Base-by-base conservation (phyloP, 1,140 invertebrate genomes). In the Sitophilus oryzae region DNA sequence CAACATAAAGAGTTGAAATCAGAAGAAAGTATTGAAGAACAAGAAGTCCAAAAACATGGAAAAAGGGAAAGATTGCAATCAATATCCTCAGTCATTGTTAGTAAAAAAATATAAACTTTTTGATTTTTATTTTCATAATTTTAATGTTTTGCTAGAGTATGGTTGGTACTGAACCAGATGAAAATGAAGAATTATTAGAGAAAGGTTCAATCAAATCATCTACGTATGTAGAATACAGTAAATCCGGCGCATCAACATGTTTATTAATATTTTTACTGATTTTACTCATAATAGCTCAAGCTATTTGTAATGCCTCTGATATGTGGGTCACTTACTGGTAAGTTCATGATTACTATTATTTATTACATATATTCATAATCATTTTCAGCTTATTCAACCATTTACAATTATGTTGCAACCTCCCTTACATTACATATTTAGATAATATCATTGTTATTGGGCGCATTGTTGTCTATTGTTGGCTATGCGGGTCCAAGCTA, bases 301-400 rank as follows among this genome's bases (percentile, higher is more conserved):
- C 71, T 1, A 65, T 68, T 9, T 77, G 73, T 5, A 81, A 75
- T 36, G 75, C 74, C 0, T 78, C 75, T 23, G 87, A 91, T 69
- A 86, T 81, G 60, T 89, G 85, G 85, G 71, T 88, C 0, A 80
- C 82, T 14, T 79, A 78, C 48, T 89, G 86, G 88, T 77, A 68
- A 61, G 51, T 54, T 42, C 14, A 20, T 25, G 9, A 6, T 11
- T 19, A 25, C 10, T 44, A 5, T 16, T 8, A 38, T 8, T 34
- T 34, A 34, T n/a, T 34, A 34, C 6, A 34, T n/a, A 34, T 8
- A n/a, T 34, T 34, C n/a, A n/a, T n/a, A n/a, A n/a, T n/a, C n/a
- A n/a, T n/a, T n/a, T n/a, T n/a, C n/a, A n/a, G n/a, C n/a, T n/a
- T n/a, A n/a, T n/a, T n/a, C n/a, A n/a, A n/a, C n/a, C n/a, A n/a